Percentiles rank a stretch among this genome's conserved stretches.
These are phyloP conservation scores for Drosophila ananassae DNA, from an alignment of 1,140 invertebrate species.

Conservation along the genomic window DNA sequence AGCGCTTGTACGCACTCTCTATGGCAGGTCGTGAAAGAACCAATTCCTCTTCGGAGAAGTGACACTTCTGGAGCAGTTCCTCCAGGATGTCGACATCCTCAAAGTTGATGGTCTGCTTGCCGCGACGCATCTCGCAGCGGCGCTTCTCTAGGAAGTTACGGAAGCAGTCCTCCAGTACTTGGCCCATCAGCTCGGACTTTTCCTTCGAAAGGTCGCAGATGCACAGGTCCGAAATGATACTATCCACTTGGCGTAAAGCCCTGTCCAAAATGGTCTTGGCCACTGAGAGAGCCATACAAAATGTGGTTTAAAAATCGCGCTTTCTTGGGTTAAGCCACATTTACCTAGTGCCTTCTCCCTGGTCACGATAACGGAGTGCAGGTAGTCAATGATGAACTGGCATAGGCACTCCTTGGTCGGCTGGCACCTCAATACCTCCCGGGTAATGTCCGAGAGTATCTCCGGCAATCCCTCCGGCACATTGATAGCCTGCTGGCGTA, in stretches of 20 bases:
- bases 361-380: slow-evolving; percentile 88
- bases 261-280: slow-evolving; percentile 71
- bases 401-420: slow-evolving; percentile 86
- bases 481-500: slow-evolving; percentile 73
- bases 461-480: slow-evolving; percentile 88
- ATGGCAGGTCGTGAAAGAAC: slow-evolving; percentile 66
- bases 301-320: no score
- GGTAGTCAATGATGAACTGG: slow-evolving; percentile 88
- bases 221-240: slow-evolving; percentile 73
- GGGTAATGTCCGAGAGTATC: slow-evolving; percentile 88
- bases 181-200: slow-evolving; percentile 64
- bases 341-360: slow-evolving; percentile 85
- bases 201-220: slow-evolving; percentile 70
- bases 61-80: slow-evolving; percentile 67
- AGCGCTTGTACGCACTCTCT: slow-evolving; percentile 73
- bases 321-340: not conserved
- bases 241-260: slow-evolving; percentile 66
- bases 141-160: slow-evolving; percentile 70
- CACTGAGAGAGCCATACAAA: slow-evolving; percentile 32
- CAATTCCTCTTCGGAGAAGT: slow-evolving; percentile 65
- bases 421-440: slow-evolving; percentile 88
- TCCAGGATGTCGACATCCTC: slow-evolving; percentile 70
- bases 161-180: slow-evolving; percentile 77
- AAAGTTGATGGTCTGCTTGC: slow-evolving; percentile 64
- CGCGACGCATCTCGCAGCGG: slow-evolving; percentile 69